Conservation (phyloP, 2,888 invertebrate genomes). For the Drosophila macrothrix region DNA sequence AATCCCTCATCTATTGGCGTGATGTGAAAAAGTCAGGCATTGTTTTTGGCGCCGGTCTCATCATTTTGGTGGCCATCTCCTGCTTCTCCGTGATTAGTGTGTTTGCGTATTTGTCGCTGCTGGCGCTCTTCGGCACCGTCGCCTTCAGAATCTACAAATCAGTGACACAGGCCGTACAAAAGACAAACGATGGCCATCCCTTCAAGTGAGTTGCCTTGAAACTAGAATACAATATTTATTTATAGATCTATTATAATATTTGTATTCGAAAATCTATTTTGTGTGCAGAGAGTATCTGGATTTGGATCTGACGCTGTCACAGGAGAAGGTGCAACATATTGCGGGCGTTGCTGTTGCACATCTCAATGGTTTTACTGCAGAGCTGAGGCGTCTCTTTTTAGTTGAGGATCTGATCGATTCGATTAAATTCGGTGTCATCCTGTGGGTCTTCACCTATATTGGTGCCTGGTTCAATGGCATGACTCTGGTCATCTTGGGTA, state of each 20-base stretch:
- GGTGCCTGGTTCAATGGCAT: slow-evolving; percentile 99
- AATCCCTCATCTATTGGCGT: slow-evolving; percentile 99
- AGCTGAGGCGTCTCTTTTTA: slow-evolving; percentile 96
- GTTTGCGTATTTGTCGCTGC: slow-evolving; percentile 95
- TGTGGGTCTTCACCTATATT: slow-evolving; percentile 98
- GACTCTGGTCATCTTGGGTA: slow-evolving; percentile 98
- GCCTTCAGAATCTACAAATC: slow-evolving; percentile 98
- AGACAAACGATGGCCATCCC: slow-evolving; percentile 98
- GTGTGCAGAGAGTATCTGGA: slow-evolving; percentile 92
- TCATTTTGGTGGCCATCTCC: slow-evolving; percentile 96
- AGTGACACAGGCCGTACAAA: slow-evolving; percentile 97
- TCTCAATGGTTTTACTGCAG: slow-evolving; percentile 91
- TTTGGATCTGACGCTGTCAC: slow-evolving; percentile 93
- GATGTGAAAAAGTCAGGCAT: slow-evolving; percentile 97
- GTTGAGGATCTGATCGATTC: slow-evolving; percentile 99
- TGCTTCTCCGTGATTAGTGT: slow-evolving; percentile 98
- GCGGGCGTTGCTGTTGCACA: slow-evolving; percentile 95
- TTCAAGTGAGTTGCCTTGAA: slow-evolving; percentile 92
- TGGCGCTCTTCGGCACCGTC: slow-evolving; percentile 93
- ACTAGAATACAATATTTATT: background rate
- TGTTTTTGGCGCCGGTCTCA: slow-evolving; percentile 95
- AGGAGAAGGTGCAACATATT: slow-evolving; percentile 95
- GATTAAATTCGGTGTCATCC: slow-evolving; percentile 96
- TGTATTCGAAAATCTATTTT: background rate
- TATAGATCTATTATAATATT: background rate